phyloP scores from a whole-genome alignment of 2,113 vertebrate species.

The Triplophysa siluroides region DNA sequence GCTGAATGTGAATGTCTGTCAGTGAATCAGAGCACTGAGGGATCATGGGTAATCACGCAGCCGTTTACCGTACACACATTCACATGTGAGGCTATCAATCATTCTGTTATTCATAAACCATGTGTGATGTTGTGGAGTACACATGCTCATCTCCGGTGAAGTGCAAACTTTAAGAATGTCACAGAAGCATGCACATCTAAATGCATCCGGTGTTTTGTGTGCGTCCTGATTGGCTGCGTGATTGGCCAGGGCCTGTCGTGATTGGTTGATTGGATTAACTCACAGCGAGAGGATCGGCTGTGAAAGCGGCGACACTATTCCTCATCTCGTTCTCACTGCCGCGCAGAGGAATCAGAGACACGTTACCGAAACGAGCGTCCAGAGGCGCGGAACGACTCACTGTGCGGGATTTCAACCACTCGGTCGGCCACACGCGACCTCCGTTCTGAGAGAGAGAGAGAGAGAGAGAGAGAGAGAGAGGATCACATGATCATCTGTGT shows the following conservation, averaged over 20 bases:
- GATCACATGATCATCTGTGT: neutral
- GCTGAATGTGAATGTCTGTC: slow-evolving; percentile 2
- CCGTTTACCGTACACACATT: neutral
- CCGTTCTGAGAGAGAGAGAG: slow-evolving; percentile 66
- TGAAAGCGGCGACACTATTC: slow-evolving; percentile 90
- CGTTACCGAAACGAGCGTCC: slow-evolving; percentile 84
- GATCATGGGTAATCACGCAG: slow-evolving; percentile 51
- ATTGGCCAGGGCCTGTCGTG: slow-evolving; percentile 58
- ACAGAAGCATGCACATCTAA: too few species aligned
- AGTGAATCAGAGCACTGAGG: slow-evolving; percentile 42
- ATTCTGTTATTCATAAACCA: too few species aligned
- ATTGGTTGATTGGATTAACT: slow-evolving; percentile 78
- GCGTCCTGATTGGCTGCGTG: slow-evolving; percentile 45
- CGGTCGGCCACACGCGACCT: slow-evolving; percentile 85
- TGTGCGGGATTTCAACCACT: slow-evolving; percentile 67
- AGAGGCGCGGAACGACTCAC: slow-evolving; percentile 62
- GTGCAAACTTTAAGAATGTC: too few species aligned
- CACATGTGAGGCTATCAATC: too few species aligned
- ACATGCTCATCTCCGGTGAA: too few species aligned
- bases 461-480: neutral
- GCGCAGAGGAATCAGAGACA: slow-evolving; percentile 90
- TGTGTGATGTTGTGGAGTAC: too few species aligned
- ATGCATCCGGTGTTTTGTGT: too few species aligned
- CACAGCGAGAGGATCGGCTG: slow-evolving; percentile 85
- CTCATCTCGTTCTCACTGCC: slow-evolving; percentile 94